A percentile compares a stretch with the other conserved stretches of the same genome.
Evolutionary conservation across 2,113 vertebrate genomes (phyloP).

Genomic region (Cinclus mexicanus): DNA sequence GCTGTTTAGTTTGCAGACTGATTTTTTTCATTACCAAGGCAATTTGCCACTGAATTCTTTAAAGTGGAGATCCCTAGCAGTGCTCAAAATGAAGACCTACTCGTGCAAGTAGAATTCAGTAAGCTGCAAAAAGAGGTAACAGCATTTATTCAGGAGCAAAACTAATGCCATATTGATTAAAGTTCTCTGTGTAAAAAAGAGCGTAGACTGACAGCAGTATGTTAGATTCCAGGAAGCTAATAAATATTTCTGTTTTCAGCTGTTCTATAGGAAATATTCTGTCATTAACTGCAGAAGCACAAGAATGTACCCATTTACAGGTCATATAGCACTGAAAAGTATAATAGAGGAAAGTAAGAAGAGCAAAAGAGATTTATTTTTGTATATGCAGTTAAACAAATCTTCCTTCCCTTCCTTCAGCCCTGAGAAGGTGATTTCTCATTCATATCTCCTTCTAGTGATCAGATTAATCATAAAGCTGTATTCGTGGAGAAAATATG

Average conservation of each 20-base stretch:
- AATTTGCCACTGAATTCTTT: background rate
- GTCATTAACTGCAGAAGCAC: background rate
- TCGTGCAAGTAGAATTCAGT: background rate
- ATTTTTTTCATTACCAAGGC: conserved; percentile 17
- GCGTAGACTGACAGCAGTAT: background rate
- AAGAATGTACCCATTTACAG: background rate
- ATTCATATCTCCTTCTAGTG: background rate
- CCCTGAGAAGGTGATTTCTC: background rate
- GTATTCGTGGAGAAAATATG: background rate
- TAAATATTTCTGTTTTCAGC: background rate
- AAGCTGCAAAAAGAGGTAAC: background rate
- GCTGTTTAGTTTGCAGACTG: background rate
- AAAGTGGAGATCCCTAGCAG: background rate
- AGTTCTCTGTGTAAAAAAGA: background rate
- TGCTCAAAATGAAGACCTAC: background rate
- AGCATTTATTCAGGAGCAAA: background rate
- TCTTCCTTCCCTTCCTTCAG: background rate
- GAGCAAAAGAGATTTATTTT: background rate
- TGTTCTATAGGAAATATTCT: background rate
- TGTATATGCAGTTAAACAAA: background rate
- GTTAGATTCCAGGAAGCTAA: background rate
- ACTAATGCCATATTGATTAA: background rate
- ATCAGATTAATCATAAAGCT: background rate
- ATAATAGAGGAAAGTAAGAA: background rate
- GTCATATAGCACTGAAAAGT: background rate